Evolutionary conservation across 2,797 vertebrate species (phyloP).

Genomic region (Chelonia mydas): DNA sequence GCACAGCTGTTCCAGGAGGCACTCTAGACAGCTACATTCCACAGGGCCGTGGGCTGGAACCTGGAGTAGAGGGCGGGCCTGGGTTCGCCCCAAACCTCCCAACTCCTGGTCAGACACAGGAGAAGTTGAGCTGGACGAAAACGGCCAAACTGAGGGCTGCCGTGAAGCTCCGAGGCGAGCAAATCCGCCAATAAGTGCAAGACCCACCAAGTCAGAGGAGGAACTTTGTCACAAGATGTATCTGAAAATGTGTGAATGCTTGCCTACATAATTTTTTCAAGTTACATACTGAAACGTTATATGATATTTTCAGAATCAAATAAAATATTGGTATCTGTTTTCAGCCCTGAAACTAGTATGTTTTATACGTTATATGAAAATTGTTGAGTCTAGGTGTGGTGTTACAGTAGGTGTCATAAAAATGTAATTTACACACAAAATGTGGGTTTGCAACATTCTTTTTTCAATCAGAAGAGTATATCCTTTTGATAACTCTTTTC

Average conservation of each 20-base stretch:
- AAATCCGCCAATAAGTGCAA: too few relatives aligned
- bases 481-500: neutral
- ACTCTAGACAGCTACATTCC: too few relatives aligned
- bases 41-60: too few relatives aligned
- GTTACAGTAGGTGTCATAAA: neutral
- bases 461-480: neutral
- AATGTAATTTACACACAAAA: neutral
- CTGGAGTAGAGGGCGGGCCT: too few relatives aligned
- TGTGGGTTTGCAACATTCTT: neutral
- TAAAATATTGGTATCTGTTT: neutral
- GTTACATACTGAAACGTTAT: fast-evolving
- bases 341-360: neutral
- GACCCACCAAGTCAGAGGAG: too few relatives aligned
- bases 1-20: too few relatives aligned
- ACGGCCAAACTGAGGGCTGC: too few relatives aligned
- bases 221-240: too few relatives aligned
- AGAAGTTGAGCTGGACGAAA: too few relatives aligned
- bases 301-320: neutral
- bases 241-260: neutral
- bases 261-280: neutral
- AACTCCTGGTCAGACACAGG: too few relatives aligned
- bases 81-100: too few relatives aligned
- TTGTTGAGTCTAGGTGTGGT: neutral
- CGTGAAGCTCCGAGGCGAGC: too few relatives aligned
- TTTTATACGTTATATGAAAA: neutral